Base-by-base conservation (phyloP, 1,140 invertebrate species). In the Teleogryllus occipitalis region DNA sequence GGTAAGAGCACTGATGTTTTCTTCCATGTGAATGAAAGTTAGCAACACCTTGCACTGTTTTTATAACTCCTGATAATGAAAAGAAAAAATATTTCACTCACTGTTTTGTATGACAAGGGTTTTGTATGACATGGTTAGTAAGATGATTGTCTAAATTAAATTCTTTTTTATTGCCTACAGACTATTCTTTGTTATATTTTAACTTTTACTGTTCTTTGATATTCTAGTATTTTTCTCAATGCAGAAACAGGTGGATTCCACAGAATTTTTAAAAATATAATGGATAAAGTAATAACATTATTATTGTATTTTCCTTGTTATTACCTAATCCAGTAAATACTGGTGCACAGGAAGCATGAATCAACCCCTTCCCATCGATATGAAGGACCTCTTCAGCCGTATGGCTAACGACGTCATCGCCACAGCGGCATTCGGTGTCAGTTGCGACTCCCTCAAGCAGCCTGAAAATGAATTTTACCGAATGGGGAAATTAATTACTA, bases 381-480 rank as follows among this genome's bases (percentile, higher is more conserved):
- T 88, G 77, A 88, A 87, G 81, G 86, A 89, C 49, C 78, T 84
- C 0, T 87, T 86, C 79, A 86, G 84, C 6, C 83, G 86, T 80
- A 85, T 86, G 49, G 86, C 88, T 0, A 87, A 87, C 81, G 89
- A 90, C 78, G 84, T 88, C 7, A 90, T 90, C 73, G 88, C 88
- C 2, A 86, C 85, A 0, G 85, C 85, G 8, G 88, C 88, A 0
- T 90, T 90, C 80, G 89, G 89, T 4, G 82, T 90, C 0, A 83
- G 87, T 22, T 84, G 87, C 27, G 85, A 89, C 82, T 88, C 88
- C 0, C 84, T 88, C 39, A 82, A 86, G 76, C 81, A 87, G 74
- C 84, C 83, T 0, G 80, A 88, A 0, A 88, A 89, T 80, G 84
- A 88, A 74, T 89, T 90, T 82, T 87, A 85, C 77, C 72, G 84